These are phyloP conservation scores for Whitmania pigra DNA, from an alignment of 1,140 invertebrate genomes.

Conservation along the genomic window DNA sequence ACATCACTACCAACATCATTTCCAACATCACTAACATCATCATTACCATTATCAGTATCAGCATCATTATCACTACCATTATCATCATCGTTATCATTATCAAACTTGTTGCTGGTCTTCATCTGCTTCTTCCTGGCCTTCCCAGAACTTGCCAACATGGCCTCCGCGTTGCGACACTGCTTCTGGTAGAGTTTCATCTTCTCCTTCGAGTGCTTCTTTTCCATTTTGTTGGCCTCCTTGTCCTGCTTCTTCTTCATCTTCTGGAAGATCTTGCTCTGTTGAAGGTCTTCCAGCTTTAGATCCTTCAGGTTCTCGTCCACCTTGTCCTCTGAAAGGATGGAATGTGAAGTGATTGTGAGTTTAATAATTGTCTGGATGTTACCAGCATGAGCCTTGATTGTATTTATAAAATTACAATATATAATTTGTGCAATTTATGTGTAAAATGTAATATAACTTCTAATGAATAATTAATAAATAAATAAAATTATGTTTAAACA, in stretches of 20 bases:
- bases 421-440: too few relatives aligned
- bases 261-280: constrained; percentile 79
- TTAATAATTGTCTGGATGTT: too few relatives aligned
- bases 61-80: not conserved
- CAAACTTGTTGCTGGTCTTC: constrained; percentile 38
- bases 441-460: too few relatives aligned
- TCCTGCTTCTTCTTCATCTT: constrained; percentile 88
- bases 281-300: constrained; percentile 75
- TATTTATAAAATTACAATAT: too few relatives aligned
- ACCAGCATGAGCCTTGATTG: too few relatives aligned
- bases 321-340: constrained; percentile 48
- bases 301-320: constrained; percentile 45
- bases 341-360: too few relatives aligned
- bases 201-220: constrained; percentile 87
- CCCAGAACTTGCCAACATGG: constrained; percentile 53
- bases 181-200: constrained; percentile 76
- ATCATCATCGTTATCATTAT: constrained; percentile 3
- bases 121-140: constrained; percentile 38
- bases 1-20: too few relatives aligned
- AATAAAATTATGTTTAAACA: too few relatives aligned
- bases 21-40: too few relatives aligned
- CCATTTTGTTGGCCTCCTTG: constrained; percentile 81
- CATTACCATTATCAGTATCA: too few relatives aligned
- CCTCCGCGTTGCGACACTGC: constrained; percentile 86
- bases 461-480: too few relatives aligned